Base-by-base conservation (phyloP, 2,797 vertebrate species). In the Tragopan temminckii region DNA sequence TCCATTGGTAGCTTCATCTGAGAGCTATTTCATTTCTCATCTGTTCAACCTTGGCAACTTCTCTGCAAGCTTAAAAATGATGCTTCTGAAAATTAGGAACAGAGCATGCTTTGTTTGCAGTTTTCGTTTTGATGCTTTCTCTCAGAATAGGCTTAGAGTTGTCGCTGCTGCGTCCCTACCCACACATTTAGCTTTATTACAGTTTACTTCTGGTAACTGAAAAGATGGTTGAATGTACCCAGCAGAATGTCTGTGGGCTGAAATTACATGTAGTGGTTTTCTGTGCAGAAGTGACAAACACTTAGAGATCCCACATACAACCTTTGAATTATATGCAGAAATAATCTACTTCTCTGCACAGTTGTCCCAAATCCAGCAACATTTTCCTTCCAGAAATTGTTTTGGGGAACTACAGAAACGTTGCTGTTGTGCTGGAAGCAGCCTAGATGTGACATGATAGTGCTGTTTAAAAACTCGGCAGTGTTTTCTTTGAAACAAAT, bases 141-240 rank as follows among this genome's bases (percentile, higher is more conserved):
- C 27, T 86, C 40, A 35, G 45, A 85, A 57, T 15, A 78, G 46
- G 2, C 57, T 69, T 19, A 21, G 45, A 58, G 5, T 59, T 24
- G 9, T 58, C 33, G 18, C 61, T 67, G 40, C 53, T 68, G 29
- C 53, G 10, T 78, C 82, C 58, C 48, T 61, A 21, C 68, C 80
- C 45, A 50, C 62, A 33, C 50, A 10, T 87, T 68, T 68, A 17
- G 14, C 38, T 82, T 89, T 78, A 33, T 89, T 74, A 21, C 31
- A 71, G 76, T 35, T 17, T 61, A 14, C 9, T 90, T 95, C 88
- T 83, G 80, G 61, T 88, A 24, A 43, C 59, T 71, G 64, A 61
- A 69, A 66, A 69, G 31, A 4, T 86, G 33, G 59, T 90, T 84
- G 27, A 55, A 40, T 72, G 53, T 35, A 27, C 75, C 48, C 48